phyloP scores from a whole-genome alignment of 2,888 invertebrate species.

The Drosophila mulleri region DNA sequence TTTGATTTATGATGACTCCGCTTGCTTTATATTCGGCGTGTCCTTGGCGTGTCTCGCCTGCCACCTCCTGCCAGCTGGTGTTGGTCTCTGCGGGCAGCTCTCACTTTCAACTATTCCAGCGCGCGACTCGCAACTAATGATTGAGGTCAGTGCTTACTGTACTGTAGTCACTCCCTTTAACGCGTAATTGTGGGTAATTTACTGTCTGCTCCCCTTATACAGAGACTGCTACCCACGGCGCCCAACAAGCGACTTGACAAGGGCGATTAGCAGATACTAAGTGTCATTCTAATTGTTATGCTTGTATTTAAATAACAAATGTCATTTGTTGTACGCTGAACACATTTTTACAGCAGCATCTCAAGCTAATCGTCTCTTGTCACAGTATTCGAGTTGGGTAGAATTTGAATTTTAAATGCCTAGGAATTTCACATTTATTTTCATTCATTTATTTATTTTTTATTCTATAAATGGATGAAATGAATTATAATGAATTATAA shows the following conservation, averaged over 20 bases:
- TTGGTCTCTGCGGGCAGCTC: slow-evolving; percentile 25
- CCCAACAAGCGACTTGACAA: slow-evolving; percentile 52
- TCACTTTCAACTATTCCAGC: slow-evolving; percentile 39
- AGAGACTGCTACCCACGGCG: not conserved
- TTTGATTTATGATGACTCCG: slow-evolving; percentile 67
- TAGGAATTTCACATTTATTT: not conserved
- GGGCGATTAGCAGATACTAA: slow-evolving; percentile 59
- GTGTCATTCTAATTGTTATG: slow-evolving; percentile 40
- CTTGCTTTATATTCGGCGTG: slow-evolving; percentile 54
- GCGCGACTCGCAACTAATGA: slow-evolving; percentile 70
- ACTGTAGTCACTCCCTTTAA: slow-evolving; percentile 11
- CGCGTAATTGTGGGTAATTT: slow-evolving; percentile 72
- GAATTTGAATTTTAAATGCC: not conserved
- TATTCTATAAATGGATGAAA: not conserved
- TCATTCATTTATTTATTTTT: not conserved
- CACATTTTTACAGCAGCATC: not conserved
- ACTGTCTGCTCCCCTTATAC: slow-evolving; percentile 15
- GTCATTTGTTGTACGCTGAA: not conserved
- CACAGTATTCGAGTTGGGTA: too few species aligned
- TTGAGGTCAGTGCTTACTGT: slow-evolving; percentile 67
- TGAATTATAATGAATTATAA: too few species aligned
- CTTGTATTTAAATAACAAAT: not conserved
- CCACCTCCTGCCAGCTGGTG: slow-evolving; percentile 46
- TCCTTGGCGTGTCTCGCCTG: slow-evolving; percentile 23
- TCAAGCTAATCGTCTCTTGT: not conserved